Percentiles rank a stretch among this genome's conserved stretches.
phyloP scores from a whole-genome alignment of 1,140 invertebrate genomes.

The Aphelenchoides fujianensis region DNA sequence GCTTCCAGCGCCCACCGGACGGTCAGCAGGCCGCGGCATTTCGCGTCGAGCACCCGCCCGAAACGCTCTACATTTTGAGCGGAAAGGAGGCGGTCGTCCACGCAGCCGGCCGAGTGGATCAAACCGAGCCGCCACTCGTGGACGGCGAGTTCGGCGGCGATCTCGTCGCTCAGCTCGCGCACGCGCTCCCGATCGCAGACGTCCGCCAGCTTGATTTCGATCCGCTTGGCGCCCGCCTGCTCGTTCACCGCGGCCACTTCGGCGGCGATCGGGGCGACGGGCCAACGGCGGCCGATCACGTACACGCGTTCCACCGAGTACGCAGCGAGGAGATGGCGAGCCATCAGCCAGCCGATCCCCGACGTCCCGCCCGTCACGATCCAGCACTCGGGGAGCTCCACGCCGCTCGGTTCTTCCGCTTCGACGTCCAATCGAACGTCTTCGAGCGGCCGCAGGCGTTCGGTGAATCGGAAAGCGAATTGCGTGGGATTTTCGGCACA shows the following conservation, averaged over 20 bases:
- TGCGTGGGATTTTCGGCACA: slow-evolving; percentile 28
- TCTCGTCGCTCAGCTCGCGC: not conserved
- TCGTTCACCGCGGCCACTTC: not conserved
- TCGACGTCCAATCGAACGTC: not conserved
- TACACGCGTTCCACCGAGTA: slow-evolving; percentile 15
- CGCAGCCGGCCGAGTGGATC: slow-evolving; percentile 28
- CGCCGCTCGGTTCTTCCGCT: not conserved
- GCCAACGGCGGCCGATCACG: slow-evolving; percentile 5
- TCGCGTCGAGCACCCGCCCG: slow-evolving; percentile 30
- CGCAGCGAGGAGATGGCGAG: slow-evolving; percentile 20
- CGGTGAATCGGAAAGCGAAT: slow-evolving; percentile 9
- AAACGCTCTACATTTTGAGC: slow-evolving; percentile 30
- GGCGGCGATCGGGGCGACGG: not conserved
- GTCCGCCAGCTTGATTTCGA: not conserved
- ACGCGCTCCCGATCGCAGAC: not conserved
- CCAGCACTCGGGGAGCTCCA: slow-evolving; percentile 7
- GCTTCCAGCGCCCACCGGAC: slow-evolving; percentile 13
- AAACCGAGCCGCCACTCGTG: not conserved
- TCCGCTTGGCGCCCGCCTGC: not conserved
- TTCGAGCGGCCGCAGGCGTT: slow-evolving; percentile 19
- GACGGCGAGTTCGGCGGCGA: not conserved
- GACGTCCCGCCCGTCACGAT: slow-evolving; percentile 40
- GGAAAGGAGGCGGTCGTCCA: slow-evolving; percentile 23
- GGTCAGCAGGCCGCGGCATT: slow-evolving; percentile 37
- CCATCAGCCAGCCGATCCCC: slow-evolving; percentile 40